Evolutionary conservation across 2,888 invertebrate genomes (phyloP).

Genomic region (Diachrysia chrysitis): DNA sequence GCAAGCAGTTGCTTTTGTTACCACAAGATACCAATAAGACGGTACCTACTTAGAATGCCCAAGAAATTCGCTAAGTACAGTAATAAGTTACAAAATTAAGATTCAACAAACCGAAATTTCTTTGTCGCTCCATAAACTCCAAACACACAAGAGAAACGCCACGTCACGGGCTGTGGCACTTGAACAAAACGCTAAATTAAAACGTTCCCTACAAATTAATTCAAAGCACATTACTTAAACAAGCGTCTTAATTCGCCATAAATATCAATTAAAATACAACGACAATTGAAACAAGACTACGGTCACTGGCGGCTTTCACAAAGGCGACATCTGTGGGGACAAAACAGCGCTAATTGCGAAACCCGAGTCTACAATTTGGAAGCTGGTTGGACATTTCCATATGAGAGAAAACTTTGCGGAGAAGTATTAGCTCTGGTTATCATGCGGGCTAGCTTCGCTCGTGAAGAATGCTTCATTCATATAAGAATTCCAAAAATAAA

Average conservation of each 20-base stretch:
- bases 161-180: slow-evolving; percentile 32
- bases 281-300: slow-evolving; percentile 37
- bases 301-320: slow-evolving; percentile 38
- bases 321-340: slow-evolving; percentile 38
- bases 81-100: slow-evolving; percentile 1
- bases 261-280: slow-evolving; percentile 56
- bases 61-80: not conserved
- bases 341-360: slow-evolving; percentile 42
- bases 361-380: slow-evolving; percentile 31
- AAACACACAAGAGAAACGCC: slow-evolving; percentile 19
- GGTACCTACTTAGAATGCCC: not conserved
- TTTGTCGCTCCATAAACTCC: not conserved
- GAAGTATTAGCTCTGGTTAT: slow-evolving; percentile 41
- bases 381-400: slow-evolving; percentile 33
- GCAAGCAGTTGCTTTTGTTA: not conserved
- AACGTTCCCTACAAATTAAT: slow-evolving; percentile 50
- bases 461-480: slow-evolving; percentile 33
- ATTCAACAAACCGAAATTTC: not conserved
- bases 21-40: not conserved
- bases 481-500: slow-evolving; percentile 17
- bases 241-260: slow-evolving; percentile 52
- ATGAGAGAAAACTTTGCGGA: slow-evolving; percentile 38
- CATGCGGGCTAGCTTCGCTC: slow-evolving; percentile 37
- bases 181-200: slow-evolving; percentile 44
- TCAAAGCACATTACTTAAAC: slow-evolving; percentile 55